Percentiles rank a stretch among this genome's conserved stretches.
phyloP scores from a whole-genome alignment of 35 echinoderm and acorn worm species.

The Chiridota heheva region DNA sequence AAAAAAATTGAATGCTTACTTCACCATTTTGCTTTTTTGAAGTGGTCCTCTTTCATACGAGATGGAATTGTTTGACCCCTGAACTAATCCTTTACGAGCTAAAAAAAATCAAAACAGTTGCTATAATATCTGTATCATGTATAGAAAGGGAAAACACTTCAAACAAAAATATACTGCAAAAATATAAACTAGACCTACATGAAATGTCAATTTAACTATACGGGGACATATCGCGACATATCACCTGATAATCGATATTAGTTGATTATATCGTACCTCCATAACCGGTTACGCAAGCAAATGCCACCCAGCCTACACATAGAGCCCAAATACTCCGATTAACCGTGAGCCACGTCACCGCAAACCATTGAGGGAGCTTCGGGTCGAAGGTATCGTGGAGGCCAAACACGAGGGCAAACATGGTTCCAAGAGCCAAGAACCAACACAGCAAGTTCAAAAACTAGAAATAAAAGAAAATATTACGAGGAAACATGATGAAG shows the following conservation, averaged over 20 bases:
- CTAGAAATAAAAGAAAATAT: background rate
- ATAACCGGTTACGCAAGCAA: slow-evolving; percentile 43
- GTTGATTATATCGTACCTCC: slow-evolving; percentile 48
- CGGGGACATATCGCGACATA: background rate
- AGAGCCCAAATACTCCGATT: slow-evolving; percentile 13
- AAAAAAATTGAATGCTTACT: too few species aligned
- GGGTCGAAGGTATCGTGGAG: background rate
- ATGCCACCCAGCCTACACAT: slow-evolving; percentile 40
- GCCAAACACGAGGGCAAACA: background rate
- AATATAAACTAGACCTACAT: background rate
- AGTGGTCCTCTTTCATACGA: too few species aligned
- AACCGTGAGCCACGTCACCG: background rate
- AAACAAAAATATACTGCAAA: background rate
- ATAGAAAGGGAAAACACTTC: background rate
- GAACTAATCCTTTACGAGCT: too few species aligned
- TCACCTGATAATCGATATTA: background rate
- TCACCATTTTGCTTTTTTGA: too few species aligned
- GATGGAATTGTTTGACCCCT: too few species aligned
- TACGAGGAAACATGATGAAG: too few species aligned
- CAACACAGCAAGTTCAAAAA: background rate
- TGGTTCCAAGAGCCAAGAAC: background rate
- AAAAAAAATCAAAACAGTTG: too few species aligned
- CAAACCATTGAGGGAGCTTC: slow-evolving; percentile 2
- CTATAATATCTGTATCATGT: too few species aligned
- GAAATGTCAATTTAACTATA: background rate